Base-by-base conservation (phyloP, 2,888 invertebrate genomes). In the Dermolepida albohirtum region DNA sequence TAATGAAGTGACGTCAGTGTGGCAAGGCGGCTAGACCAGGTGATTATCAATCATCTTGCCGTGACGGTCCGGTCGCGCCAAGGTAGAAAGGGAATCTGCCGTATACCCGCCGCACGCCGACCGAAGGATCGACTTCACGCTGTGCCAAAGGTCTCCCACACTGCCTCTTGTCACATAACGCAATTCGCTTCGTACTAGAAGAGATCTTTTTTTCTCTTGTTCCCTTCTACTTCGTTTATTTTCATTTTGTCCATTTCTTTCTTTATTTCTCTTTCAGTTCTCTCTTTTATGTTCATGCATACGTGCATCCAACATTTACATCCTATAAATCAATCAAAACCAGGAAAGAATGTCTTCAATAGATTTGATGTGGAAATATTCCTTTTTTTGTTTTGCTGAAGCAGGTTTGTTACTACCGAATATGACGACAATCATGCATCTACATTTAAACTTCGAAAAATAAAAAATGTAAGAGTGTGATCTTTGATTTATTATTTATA, bases 1-100 rank as follows among this genome's bases (percentile, higher is more conserved):
- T 82, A 82, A 82, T 82, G 81, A 81, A 82, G 81, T 82, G 82
- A 82, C 82, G 82, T 82, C 81, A 81, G 74, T 78, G 74, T 73
- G 77, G 34, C 34, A 34, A 34, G 34, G 73, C 78, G 77, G 59
- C 44, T 44, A 59, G 29, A 73, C 78, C 80, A 81, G 80, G 80
- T 81, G 81, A 81, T 81, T 81, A 81, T 82, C 81, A 82, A 82
- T 82, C 82, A 82, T 77, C 74, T 76, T 73, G 69, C 65, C 67
- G 67, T 63, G 44, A 44, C 44, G 44, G 54, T 54, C 40, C 39
- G 40, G 22, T 17, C 22, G 22, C 50, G 50, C 50, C n/a, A 27
- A 50, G 54, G 59, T 44, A 29, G 59, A 59, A 43, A 14, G 27
- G 29, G 59, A 59, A 59, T 59, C 59, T 59, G 59, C 59, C 59